Percentiles rank a stretch among this genome's conserved stretches.
phyloP scores from a whole-genome alignment of 2,797 vertebrate species.

The Peromyscus nudipes region DNA sequence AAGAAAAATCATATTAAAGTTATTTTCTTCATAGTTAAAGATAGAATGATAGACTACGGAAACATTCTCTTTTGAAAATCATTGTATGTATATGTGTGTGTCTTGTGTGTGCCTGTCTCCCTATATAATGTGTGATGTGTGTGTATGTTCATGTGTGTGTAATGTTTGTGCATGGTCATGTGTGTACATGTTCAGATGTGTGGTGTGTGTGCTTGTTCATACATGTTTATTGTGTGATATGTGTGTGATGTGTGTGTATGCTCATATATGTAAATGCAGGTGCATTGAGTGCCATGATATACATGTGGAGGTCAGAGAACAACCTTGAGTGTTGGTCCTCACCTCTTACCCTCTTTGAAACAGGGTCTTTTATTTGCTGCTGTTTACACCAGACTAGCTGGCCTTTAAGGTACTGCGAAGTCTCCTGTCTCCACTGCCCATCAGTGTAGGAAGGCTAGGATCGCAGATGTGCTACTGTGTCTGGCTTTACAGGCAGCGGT shows the following conservation, averaged over 20 bases:
- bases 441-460: background rate
- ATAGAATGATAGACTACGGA: background rate
- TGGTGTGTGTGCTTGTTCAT: background rate
- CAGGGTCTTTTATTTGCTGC: background rate
- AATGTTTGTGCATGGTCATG: background rate
- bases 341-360: background rate
- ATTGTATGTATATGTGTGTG: background rate
- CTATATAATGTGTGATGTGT: background rate
- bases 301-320: background rate
- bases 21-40: conserved; percentile 9
- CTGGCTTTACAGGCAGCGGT: background rate
- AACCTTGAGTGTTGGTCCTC: background rate
- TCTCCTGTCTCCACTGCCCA: background rate
- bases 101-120: background rate
- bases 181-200: background rate
- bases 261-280: background rate
- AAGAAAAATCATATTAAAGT: background rate
- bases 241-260: background rate
- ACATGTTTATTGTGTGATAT: background rate
- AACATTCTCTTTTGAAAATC: background rate
- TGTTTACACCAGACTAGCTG: background rate
- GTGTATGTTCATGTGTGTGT: background rate
- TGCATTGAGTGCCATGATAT: background rate
- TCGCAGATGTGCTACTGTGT: background rate
- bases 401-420: background rate